Conservation (phyloP, 2,888 invertebrate species). For the Iselma pallidipennis region DNA sequence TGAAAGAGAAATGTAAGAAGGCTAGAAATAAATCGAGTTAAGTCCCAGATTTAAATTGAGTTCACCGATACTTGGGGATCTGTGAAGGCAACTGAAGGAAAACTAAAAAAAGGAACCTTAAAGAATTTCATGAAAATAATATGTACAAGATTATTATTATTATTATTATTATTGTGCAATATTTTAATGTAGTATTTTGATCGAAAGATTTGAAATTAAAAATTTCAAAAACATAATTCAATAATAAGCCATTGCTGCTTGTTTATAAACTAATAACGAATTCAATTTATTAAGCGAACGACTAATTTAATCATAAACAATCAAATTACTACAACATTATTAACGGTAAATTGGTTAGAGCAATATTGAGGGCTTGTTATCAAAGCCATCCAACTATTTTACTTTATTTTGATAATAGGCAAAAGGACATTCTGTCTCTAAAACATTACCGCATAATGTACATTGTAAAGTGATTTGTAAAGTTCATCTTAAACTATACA, state of each 20-base stretch:
- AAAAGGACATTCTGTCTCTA: neutral
- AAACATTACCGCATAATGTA: neutral
- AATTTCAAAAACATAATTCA: slow-evolving; percentile 12
- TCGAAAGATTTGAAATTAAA: neutral
- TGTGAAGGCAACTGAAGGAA: no score
- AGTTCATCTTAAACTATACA: neutral
- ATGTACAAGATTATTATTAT: no score
- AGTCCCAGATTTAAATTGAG: slow-evolving; percentile 12
- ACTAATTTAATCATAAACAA: slow-evolving; percentile 27
- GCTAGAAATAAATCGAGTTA: slow-evolving; percentile 20
- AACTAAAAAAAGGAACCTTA: neutral
- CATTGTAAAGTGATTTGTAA: neutral
- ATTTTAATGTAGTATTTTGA: no score
- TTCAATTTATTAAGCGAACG: slow-evolving; percentile 27
- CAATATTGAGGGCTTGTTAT: slow-evolving; percentile 19
- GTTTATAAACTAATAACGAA: slow-evolving; percentile 28
- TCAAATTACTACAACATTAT: slow-evolving; percentile 25
- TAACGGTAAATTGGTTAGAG: slow-evolving; percentile 26
- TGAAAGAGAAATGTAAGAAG: slow-evolving; percentile 16
- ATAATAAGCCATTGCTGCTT: slow-evolving; percentile 24
- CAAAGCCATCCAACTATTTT: slow-evolving; percentile 22
- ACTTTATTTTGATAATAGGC: slow-evolving; percentile 6
- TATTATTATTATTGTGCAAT: no score
- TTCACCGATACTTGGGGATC: slow-evolving; percentile 4
- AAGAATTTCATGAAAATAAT: slow-evolving; percentile 7